Conservation (phyloP, 2,113 vertebrate species). For the Butastur rufipennis region DNA sequence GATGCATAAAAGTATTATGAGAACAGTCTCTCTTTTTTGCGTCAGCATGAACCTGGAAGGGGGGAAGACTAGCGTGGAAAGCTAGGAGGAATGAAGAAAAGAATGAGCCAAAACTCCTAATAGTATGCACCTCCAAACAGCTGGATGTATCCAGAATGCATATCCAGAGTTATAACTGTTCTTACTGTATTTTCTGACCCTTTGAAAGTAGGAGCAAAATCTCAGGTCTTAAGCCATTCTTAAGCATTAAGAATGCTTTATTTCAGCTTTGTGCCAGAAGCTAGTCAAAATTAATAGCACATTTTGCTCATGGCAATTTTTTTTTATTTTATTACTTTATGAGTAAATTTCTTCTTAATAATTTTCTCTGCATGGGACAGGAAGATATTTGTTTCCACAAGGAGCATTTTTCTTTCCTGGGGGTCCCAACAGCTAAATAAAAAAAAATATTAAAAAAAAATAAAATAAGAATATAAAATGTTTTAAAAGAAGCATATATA, state of each 20-base stretch:
- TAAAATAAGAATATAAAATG: not conserved
- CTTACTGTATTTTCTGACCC: not conserved
- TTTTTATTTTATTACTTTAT: constrained; percentile 17
- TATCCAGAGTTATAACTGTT: not conserved
- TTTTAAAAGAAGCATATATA: not conserved
- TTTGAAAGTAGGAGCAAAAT: not conserved
- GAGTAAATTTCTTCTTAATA: constrained; percentile 27
- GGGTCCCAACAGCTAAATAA: not conserved
- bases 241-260: not conserved
- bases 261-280: not conserved
- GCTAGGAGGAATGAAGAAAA: not conserved
- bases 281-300: not conserved
- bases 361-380: not conserved
- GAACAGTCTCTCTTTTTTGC: not conserved
- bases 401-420: not conserved
- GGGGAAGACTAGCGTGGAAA: not conserved
- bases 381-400: constrained; percentile 2
- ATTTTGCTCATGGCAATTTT: not conserved
- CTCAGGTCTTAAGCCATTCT: not conserved
- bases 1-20: not conserved
- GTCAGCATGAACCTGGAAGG: not conserved
- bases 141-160: not conserved
- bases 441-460: not conserved
- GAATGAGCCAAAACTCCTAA: not conserved
- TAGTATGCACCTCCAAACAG: not conserved